A percentile compares a stretch with the other conserved stretches of the same genome.
These are phyloP conservation scores for Andrena cerasifolii DNA, from an alignment of 1,140 invertebrate genomes.

Conservation along the genomic window DNA sequence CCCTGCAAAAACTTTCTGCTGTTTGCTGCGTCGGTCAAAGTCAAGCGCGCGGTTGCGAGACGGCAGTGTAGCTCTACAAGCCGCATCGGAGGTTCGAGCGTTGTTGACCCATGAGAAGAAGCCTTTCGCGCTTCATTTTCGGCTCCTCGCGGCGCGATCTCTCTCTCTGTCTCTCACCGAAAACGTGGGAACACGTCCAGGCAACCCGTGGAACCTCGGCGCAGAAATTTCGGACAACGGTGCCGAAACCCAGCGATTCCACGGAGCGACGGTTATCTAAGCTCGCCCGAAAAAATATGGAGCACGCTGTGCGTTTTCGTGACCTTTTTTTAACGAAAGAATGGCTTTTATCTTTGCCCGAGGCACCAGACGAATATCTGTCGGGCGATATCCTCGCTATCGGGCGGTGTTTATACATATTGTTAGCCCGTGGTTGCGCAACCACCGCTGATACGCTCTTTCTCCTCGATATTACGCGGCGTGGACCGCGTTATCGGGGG, in stretches of 20 bases:
- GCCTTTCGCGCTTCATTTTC: neutral
- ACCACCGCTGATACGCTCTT: conserved; percentile 30
- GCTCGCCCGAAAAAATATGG: neutral
- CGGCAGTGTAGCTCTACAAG: neutral
- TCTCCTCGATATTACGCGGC: conserved; percentile 16
- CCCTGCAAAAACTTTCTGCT: neutral
- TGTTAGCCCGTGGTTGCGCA: conserved; percentile 49
- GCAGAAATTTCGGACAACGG: neutral
- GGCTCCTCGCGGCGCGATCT: neutral
- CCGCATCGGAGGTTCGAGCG: neutral
- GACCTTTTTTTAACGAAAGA: conserved; percentile 1
- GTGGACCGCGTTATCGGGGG: conserved; percentile 23
- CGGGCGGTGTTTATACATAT: conserved; percentile 46
- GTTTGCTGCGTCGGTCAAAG: conserved; percentile 35
- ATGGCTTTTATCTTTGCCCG: neutral
- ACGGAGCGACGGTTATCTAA: neutral
- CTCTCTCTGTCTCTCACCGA: too few relatives aligned
- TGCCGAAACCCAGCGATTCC: neutral
- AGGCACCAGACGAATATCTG: neutral
- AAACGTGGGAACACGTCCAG: neutral
- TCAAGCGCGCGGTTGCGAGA: conserved; percentile 30
- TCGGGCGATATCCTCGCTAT: conserved; percentile 11
- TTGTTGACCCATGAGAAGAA: neutral
- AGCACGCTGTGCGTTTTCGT: neutral
- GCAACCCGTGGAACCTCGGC: neutral